Evolutionary conservation across 1,140 invertebrate genomes (phyloP), one percentile per base, ranked within the genome.

Genomic region (Pentalonia nigronervosa): DNA sequence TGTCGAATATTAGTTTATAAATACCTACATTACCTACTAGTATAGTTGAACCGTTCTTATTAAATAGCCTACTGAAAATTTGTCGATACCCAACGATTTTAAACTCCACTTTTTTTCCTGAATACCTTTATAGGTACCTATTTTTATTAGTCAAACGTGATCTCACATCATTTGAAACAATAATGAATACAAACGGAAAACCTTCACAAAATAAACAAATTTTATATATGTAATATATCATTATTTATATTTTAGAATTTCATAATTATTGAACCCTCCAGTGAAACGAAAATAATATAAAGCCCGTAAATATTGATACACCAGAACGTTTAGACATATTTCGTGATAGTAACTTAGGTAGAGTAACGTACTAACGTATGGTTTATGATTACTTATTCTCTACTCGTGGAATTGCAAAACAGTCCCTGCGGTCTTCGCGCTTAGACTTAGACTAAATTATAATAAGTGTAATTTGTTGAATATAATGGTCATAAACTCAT

Each of bases 231-330:
- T 50, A 34, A 50, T 21, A n/a, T 7, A 88, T 88, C 34, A n/a
- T 67, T 67, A 67, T 88, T n/a, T n/a, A n/a, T 88, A 53, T 50
- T 53, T 88, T 88, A 34, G 20, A 88, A 88, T 88, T 88, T 50
- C 87, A 88, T n/a, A 88, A 53, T 53, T 88, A 34, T 88, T 34
- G 20, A 88, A 50, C 48, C n/a, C 48, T 88, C n/a, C n/a, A 88
- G 86, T 88, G 47, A 50, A 88, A 88, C 14, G 30, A 50, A 53
- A 88, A 88, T 36, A 67, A 67, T 36, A 88, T 88, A n/a, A 88
- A 88, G 87, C 53, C 48, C n/a, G 48, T 88, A 88, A 88, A 88
- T 88, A 88, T 88, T 88, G n/a, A 53, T 48, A 88, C 48, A 53
- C 14, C n/a, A n/a, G 17, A 30, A n/a, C 48, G n/a, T 88, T 88